These are phyloP conservation scores for Cheilosia vernalis DNA, from an alignment of 2,888 invertebrate genomes.

Conservation along the genomic window DNA sequence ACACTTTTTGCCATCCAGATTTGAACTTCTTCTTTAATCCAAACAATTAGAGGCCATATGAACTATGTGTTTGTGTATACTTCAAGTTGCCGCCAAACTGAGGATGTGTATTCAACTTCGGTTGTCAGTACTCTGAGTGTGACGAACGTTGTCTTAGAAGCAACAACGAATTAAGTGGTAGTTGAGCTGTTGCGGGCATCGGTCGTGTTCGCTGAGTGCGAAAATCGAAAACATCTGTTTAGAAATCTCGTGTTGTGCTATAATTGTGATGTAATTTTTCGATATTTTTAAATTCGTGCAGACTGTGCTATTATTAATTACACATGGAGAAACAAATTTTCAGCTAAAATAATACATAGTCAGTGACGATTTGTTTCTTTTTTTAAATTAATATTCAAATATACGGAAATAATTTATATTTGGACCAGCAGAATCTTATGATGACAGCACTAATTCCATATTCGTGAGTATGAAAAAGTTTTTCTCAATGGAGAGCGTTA, in stretches of 20 bases:
- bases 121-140: slow-evolving; percentile 9
- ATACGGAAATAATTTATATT: no score
- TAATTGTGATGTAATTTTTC: not conserved
- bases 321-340: no score
- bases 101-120: slow-evolving; percentile 33
- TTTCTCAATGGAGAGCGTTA: no score
- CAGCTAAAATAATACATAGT: no score
- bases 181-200: slow-evolving; percentile 47
- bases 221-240: slow-evolving; percentile 29
- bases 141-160: slow-evolving; percentile 51
- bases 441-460: no score
- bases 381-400: no score
- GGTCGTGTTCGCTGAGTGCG: slow-evolving; percentile 50
- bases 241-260: not conserved
- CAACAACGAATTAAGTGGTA: slow-evolving; percentile 40
- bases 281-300: no score
- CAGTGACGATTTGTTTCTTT: no score
- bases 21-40: slow-evolving; percentile 33
- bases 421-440: no score
- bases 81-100: not conserved
- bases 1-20: slow-evolving; percentile 2
- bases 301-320: not conserved
- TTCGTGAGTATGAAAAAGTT: no score
- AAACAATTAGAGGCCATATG: slow-evolving; percentile 3
- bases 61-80: not conserved